These are phyloP conservation scores for Paraescarpia echinospica DNA, from an alignment of 1,140 invertebrate species.

Conservation along the genomic window DNA sequence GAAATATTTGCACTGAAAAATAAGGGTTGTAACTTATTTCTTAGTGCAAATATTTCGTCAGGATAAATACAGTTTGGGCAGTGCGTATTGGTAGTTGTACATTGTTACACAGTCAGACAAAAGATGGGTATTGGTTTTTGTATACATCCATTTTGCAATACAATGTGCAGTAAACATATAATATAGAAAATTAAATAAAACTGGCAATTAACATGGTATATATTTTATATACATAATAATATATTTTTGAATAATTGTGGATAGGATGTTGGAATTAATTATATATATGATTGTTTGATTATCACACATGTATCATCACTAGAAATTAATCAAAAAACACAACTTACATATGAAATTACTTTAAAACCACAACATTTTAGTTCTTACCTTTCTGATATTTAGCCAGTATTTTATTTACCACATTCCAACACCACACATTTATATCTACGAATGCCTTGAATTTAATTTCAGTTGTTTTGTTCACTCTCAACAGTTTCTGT, in stretches of 20 bases:
- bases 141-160: background rate
- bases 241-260: background rate
- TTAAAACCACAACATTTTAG: background rate
- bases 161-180: background rate
- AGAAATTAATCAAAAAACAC: too few relatives aligned
- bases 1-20: background rate
- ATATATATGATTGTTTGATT: background rate
- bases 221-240: too few relatives aligned
- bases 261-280: background rate
- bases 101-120: background rate
- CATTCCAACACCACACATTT: too few relatives aligned
- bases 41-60: background rate
- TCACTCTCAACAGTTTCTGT: constrained; percentile 63
- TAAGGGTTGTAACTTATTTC: background rate
- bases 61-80: background rate
- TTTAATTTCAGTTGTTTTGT: constrained; percentile 46
- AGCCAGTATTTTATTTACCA: too few relatives aligned
- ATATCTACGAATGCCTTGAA: background rate
- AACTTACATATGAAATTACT: background rate
- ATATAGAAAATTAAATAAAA: constrained; percentile 11
- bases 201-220: background rate
- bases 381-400: background rate
- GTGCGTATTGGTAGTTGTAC: background rate
- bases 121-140: background rate
- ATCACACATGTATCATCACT: background rate